Conservation (phyloP, 2,113 vertebrate genomes). For the Oxyura jamaicensis region DNA sequence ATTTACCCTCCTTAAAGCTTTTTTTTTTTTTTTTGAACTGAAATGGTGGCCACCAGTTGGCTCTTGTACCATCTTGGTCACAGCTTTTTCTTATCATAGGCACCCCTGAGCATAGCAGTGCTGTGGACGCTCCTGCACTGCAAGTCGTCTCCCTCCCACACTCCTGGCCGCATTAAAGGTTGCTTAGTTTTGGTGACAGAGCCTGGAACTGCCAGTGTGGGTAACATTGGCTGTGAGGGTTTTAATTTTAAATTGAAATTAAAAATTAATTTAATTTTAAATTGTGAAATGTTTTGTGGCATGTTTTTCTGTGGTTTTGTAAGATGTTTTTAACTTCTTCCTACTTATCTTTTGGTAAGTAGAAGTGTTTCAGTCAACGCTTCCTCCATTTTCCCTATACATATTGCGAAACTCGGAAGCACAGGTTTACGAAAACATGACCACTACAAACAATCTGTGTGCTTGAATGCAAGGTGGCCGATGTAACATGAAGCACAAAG, state of each 20-base stretch:
- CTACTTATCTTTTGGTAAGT: neutral
- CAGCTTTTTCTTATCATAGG: neutral
- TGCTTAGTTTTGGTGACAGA: neutral
- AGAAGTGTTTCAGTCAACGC: neutral
- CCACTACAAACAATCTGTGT: fast-evolving
- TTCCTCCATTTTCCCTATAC: neutral
- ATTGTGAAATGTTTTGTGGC: neutral
- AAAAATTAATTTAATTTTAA: no score
- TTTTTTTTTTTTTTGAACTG: no score
- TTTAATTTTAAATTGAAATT: neutral
- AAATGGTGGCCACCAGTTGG: neutral
- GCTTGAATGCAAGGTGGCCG: neutral
- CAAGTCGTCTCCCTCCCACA: neutral
- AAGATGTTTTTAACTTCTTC: neutral
- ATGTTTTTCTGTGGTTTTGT: neutral
- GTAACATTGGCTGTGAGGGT: neutral
- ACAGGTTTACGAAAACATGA: neutral
- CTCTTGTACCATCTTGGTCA: neutral
- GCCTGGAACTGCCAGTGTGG: neutral
- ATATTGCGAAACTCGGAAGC: neutral
- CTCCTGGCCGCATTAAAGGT: neutral
- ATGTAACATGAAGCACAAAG: fast-evolving
- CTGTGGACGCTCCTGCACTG: neutral
- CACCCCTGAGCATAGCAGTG: no score
- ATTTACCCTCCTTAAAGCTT: neutral